Evolutionary conservation across 1,140 invertebrate genomes (phyloP).

Genomic region (Ips nitidus): DNA sequence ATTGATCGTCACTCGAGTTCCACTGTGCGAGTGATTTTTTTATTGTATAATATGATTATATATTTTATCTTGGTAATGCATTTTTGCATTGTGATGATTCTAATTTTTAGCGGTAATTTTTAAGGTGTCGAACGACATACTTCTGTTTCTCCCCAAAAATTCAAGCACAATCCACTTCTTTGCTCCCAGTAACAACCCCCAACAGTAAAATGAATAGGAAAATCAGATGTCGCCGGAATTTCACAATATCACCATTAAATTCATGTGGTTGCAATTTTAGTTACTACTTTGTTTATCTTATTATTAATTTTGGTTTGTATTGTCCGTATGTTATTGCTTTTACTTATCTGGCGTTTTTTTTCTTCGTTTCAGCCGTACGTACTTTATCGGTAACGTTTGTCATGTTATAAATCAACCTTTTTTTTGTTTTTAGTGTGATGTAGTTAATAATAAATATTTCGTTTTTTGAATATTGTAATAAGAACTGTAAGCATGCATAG

Average conservation of each 20-base stretch:
- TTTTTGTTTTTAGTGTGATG: slow-evolving; percentile 58
- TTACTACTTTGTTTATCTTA: slow-evolving; percentile 24
- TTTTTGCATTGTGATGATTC: slow-evolving; percentile 72
- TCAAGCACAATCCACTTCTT: slow-evolving; percentile 12
- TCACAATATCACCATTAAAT: slow-evolving; percentile 21
- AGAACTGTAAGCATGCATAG: slow-evolving; percentile 53
- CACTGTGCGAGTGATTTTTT: slow-evolving; percentile 57
- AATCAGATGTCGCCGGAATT: slow-evolving; percentile 29
- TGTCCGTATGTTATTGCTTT: slow-evolving; percentile 43
- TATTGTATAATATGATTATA: slow-evolving; percentile 70
- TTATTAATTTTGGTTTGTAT: slow-evolving; percentile 27
- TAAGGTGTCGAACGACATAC: slow-evolving; percentile 57
- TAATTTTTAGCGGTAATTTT: slow-evolving; percentile 71
- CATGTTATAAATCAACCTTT: slow-evolving; percentile 36
- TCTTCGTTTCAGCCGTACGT: slow-evolving; percentile 18
- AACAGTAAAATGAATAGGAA: slow-evolving; percentile 10
- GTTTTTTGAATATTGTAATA: slow-evolving; percentile 43
- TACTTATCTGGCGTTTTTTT: slow-evolving; percentile 11
- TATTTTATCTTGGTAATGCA: slow-evolving; percentile 78
- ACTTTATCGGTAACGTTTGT: slow-evolving; percentile 40
- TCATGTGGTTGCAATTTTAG: slow-evolving; percentile 32
- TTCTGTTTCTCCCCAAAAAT: slow-evolving; percentile 45
- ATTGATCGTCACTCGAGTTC: slow-evolving; percentile 6
- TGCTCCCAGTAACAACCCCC: slow-evolving; percentile 22
- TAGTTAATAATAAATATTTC: slow-evolving; percentile 57